A percentile compares a stretch with the other conserved stretches of the same genome.
phyloP scores from a whole-genome alignment of 2,113 vertebrate species.

The Lamprotornis superbus region DNA sequence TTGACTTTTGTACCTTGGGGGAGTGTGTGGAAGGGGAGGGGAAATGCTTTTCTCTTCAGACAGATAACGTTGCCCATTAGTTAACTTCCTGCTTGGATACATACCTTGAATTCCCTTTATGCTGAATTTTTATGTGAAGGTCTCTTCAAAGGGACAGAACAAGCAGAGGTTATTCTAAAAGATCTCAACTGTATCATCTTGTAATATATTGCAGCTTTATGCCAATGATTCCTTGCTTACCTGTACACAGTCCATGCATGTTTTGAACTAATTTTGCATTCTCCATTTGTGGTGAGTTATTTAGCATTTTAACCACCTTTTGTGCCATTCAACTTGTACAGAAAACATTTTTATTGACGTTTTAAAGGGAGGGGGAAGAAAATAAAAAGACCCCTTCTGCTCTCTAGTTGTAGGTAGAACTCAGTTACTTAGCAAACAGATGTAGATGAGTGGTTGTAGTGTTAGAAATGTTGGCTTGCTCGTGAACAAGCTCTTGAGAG shows the following conservation, averaged over 20 bases:
- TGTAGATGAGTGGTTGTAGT: conserved; percentile 81
- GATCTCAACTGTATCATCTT: conserved; percentile 72
- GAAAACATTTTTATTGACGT: conserved; percentile 80
- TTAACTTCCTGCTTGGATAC: conserved; percentile 47
- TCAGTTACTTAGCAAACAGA: conserved; percentile 78
- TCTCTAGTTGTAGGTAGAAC: conserved; percentile 81
- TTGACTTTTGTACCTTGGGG: conserved; percentile 43
- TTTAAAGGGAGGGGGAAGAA: conserved; percentile 68
- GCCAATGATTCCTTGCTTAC: conserved; percentile 76
- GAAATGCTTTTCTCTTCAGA: conserved; percentile 57
- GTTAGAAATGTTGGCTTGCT: conserved; percentile 82
- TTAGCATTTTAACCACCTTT: conserved; percentile 70
- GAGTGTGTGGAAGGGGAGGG: neutral
- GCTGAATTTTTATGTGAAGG: conserved; percentile 25
- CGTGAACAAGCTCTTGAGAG: conserved; percentile 79
- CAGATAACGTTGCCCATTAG: neutral
- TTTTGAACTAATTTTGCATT: conserved; percentile 75
- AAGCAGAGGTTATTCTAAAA: conserved; percentile 70
- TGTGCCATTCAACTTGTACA: conserved; percentile 82
- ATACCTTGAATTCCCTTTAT: conserved; percentile 18
- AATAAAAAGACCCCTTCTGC: conserved; percentile 63
- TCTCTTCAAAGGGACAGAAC: conserved; percentile 52
- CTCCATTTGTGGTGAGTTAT: conserved; percentile 71
- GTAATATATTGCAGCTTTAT: conserved; percentile 82
- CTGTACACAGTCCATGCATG: conserved; percentile 77